Evolutionary conservation across 2,888 invertebrate genomes (phyloP).

Genomic region (Hypena proboscidalis): DNA sequence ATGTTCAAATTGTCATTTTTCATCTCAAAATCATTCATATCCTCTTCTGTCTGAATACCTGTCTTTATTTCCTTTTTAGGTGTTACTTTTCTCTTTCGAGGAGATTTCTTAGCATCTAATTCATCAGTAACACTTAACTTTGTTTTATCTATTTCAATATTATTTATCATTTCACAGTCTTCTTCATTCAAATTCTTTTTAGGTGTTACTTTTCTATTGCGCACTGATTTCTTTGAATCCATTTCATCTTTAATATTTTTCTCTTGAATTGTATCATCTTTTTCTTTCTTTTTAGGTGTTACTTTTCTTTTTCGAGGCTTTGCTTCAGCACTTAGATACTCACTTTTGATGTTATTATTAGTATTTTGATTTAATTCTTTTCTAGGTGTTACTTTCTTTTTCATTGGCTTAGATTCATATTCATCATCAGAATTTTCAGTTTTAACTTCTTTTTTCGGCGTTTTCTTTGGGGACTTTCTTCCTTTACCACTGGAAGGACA

Average conservation of each 20-base stretch:
- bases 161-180: neutral
- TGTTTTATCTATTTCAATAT: neutral
- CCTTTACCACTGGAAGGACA: slow-evolving; percentile 89
- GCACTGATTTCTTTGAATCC: slow-evolving; percentile 8
- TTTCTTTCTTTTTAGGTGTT: slow-evolving; percentile 17
- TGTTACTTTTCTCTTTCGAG: slow-evolving; percentile 34
- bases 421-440: slow-evolving; percentile 29
- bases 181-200: slow-evolving; percentile 13
- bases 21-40: slow-evolving; percentile 36
- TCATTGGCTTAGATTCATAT: slow-evolving; percentile 34
- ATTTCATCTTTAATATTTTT: slow-evolving; percentile 10
- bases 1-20: slow-evolving; percentile 16
- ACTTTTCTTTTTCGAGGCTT: slow-evolving; percentile 35
- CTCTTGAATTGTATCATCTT: slow-evolving; percentile 19
- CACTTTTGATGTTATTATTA: no score
- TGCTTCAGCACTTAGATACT: slow-evolving; percentile 20
- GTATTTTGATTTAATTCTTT: slow-evolving; percentile 38
- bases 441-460: slow-evolving; percentile 41
- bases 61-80: slow-evolving; percentile 27
- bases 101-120: slow-evolving; percentile 24
- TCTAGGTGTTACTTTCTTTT: slow-evolving; percentile 45
- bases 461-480: slow-evolving; percentile 63
- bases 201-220: slow-evolving; percentile 28
- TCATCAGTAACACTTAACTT: slow-evolving; percentile 1
- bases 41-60: slow-evolving; percentile 11